Conservation (phyloP, 2,888 invertebrate species). For the Drosophila cracens region DNA sequence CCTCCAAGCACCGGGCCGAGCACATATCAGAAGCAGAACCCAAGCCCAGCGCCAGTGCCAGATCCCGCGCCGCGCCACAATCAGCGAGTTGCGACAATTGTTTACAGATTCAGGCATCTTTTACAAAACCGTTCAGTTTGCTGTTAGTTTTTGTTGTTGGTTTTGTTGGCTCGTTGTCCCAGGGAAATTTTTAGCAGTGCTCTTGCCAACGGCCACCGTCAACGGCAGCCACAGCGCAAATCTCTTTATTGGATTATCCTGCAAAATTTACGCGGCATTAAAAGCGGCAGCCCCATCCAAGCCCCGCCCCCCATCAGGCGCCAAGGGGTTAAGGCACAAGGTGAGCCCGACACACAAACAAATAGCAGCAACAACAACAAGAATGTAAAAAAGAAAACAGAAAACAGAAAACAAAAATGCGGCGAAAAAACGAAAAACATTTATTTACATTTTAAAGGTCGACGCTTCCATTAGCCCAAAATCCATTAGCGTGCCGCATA, state of each 20-base stretch:
- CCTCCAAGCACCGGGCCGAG: neutral
- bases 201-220: slow-evolving; percentile 58
- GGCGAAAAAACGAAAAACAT: slow-evolving; percentile 42
- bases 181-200: slow-evolving; percentile 54
- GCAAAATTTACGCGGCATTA: slow-evolving; percentile 80
- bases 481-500: slow-evolving; percentile 76
- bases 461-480: slow-evolving; percentile 74
- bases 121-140: slow-evolving; percentile 35
- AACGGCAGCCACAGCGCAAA: slow-evolving; percentile 71
- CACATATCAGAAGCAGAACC: slow-evolving; percentile 8
- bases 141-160: slow-evolving; percentile 1
- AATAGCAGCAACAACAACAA: slow-evolving; percentile 21
- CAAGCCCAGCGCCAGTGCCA: neutral
- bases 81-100: slow-evolving; percentile 55
- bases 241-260: slow-evolving; percentile 81
- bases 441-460: slow-evolving; percentile 78
- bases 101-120: slow-evolving; percentile 58
- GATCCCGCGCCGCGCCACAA: neutral
- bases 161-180: slow-evolving; percentile 42
- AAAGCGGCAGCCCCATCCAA: slow-evolving; percentile 59
- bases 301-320: slow-evolving; percentile 2
- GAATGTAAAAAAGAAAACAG: neutral
- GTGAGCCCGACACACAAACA: slow-evolving; percentile 40
- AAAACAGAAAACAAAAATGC: neutral
- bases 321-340: slow-evolving; percentile 72